phyloP scores from a whole-genome alignment of 2,113 vertebrate genomes.

The Petaurus breviceps region DNA sequence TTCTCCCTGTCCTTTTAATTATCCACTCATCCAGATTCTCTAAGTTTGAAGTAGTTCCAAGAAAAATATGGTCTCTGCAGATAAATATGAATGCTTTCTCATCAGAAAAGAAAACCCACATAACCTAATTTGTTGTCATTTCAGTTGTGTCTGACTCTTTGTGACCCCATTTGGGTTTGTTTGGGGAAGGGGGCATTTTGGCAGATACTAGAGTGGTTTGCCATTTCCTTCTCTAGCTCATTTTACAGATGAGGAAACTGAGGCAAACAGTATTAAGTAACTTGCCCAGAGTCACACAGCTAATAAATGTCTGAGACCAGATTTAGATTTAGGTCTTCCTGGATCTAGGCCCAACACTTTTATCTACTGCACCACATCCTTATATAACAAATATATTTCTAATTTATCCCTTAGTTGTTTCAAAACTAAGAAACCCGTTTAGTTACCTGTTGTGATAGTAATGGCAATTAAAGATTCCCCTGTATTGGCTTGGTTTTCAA shows the following conservation, averaged over 20 bases:
- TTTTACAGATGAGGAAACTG: background rate
- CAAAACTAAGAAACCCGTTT: background rate
- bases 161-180: background rate
- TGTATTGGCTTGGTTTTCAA: too few species aligned
- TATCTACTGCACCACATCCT: background rate
- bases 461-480: too few species aligned
- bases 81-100: background rate
- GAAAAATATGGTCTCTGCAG: background rate
- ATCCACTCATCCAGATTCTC: background rate
- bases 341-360: background rate
- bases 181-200: too few species aligned
- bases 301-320: background rate
- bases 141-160: background rate
- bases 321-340: background rate
- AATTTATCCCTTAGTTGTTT: background rate
- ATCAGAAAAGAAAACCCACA: background rate
- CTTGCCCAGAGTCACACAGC: background rate
- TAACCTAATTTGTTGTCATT: background rate
- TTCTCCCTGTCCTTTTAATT: background rate
- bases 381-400: background rate
- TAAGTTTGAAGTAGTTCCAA: background rate
- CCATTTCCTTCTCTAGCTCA: background rate
- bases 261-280: background rate
- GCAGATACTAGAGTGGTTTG: background rate
- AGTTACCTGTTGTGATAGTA: background rate